A percentile compares a stretch with the other conserved stretches of the same genome.
Evolutionary conservation across 2,888 invertebrate genomes (phyloP).

Genomic region (Hofmannophila pseudospretella): DNA sequence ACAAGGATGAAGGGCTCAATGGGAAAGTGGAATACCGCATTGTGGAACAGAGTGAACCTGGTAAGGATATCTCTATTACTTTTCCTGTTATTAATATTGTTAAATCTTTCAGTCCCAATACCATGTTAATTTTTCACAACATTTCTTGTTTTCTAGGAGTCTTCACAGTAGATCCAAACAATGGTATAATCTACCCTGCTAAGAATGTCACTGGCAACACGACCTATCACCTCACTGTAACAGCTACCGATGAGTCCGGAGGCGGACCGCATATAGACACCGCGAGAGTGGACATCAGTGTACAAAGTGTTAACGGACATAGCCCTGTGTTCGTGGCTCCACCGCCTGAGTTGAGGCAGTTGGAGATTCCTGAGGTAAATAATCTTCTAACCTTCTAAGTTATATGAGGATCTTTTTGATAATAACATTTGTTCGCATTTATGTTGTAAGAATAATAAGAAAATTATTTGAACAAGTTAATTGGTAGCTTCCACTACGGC

Average conservation of each 20-base stretch:
- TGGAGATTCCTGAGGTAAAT: constrained; percentile 88
- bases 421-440: too few species aligned
- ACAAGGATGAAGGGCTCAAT: constrained; percentile 87
- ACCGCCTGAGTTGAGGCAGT: constrained; percentile 82
- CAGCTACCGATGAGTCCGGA: constrained; percentile 86
- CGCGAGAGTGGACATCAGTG: constrained; percentile 86
- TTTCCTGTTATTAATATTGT: too few species aligned
- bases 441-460: too few species aligned
- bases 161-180: constrained; percentile 85
- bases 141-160: constrained; percentile 79
- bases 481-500: too few species aligned
- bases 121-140: too few species aligned
- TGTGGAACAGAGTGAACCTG: constrained; percentile 68
- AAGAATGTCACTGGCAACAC: constrained; percentile 82
- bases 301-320: constrained; percentile 88
- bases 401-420: not conserved
- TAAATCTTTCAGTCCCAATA: too few species aligned
- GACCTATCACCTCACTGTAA: constrained; percentile 78
- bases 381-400: not conserved
- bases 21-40: constrained; percentile 88
- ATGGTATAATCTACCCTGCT: constrained; percentile 90
- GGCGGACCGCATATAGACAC: constrained; percentile 80
- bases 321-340: constrained; percentile 90
- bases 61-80: too few species aligned
- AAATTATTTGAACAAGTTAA: too few species aligned